Evolutionary conservation across 1,140 invertebrate species (phyloP), one percentile per base, ranked within the genome.

Genomic region (Coptotermes formosanus): DNA sequence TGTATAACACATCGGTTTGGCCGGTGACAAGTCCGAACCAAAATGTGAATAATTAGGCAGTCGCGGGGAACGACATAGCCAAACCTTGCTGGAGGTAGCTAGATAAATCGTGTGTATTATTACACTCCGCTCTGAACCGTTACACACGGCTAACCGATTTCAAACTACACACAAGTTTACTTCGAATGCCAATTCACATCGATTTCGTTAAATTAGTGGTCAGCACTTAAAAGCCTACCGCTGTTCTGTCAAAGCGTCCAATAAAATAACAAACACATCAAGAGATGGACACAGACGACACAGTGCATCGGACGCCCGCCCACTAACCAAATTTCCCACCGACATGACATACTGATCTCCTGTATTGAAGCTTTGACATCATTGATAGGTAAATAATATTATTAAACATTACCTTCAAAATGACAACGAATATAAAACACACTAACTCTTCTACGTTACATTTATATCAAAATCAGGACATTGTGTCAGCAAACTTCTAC

Each of bases 91-190:
- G n/a, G 64, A 75, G 64, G 64, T 75, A 30, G 25, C 64, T 25
- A 25, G n/a, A 75, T 75, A 1, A 75, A 75, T 75, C 64, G 64
- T 30, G 4, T 75, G 64, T 75, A 75, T 75, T 75, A 75, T 75
- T 75, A 25, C 64, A 25, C 7, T 75, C 64, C 30, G 25, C 4
- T 75, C 64, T 75, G n/a, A n/a, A 25, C 64, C 64, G 25, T 75
- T 75, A 75, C 4, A 75, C 64, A 75, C 64, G 64, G n/a, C 64
- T 75, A 75, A 75, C 14, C 64, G 64, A 75, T 75, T 75, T 75
- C 64, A 75, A 75, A 75, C 64, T 75, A 75, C 64, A 75, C n/a
- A 75, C 25, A 75, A 75, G 64, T 75, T 30, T 75, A 75, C 64
- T 75, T 75, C 25, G n/a, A 75, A 75, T 75, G 64, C 64, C 64